Percentiles rank a stretch among this genome's conserved stretches.
Evolutionary conservation across 2,113 vertebrate genomes (phyloP).

Genomic region (Oophaga pumilio): DNA sequence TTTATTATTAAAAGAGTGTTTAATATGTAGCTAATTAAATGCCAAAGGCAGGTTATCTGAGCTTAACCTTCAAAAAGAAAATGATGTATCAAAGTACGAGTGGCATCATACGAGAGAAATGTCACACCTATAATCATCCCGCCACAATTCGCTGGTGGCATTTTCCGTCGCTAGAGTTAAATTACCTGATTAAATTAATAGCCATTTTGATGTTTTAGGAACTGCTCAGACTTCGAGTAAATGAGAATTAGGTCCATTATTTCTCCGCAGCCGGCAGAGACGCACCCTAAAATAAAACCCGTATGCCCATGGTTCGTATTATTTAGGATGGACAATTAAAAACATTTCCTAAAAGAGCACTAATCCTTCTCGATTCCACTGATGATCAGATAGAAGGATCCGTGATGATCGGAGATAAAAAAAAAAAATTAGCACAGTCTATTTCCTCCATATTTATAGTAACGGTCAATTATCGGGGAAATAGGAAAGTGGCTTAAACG

Average conservation of each 20-base stretch:
- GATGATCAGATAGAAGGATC: conserved; percentile 59
- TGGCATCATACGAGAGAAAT: conserved; percentile 91
- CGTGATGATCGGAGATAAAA: conserved; percentile 64
- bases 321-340: conserved; percentile 82
- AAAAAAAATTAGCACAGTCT: conserved; percentile 33
- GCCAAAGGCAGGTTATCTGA: conserved; percentile 99
- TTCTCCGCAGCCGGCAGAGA: conserved; percentile 77
- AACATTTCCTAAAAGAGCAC: conserved; percentile 72
- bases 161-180: conserved; percentile 89
- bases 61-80: conserved; percentile 99
- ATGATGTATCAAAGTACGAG: conserved; percentile 98
- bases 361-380: conserved; percentile 55
- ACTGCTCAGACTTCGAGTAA: conserved; percentile 85
- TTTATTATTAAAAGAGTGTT: conserved; percentile 99
- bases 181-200: conserved; percentile 99
- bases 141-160: conserved; percentile 93
- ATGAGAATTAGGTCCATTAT: conserved; percentile 86
- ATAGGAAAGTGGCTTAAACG: background rate
- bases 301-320: conserved; percentile 78
- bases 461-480: background rate
- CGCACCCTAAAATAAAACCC: conserved; percentile 82
- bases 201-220: conserved; percentile 94
- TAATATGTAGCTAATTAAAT: conserved; percentile 99
- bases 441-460: background rate
- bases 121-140: conserved; percentile 94